Evolutionary conservation across 2,797 vertebrate species (phyloP).

Genomic region (Amphiprion clarkii): DNA sequence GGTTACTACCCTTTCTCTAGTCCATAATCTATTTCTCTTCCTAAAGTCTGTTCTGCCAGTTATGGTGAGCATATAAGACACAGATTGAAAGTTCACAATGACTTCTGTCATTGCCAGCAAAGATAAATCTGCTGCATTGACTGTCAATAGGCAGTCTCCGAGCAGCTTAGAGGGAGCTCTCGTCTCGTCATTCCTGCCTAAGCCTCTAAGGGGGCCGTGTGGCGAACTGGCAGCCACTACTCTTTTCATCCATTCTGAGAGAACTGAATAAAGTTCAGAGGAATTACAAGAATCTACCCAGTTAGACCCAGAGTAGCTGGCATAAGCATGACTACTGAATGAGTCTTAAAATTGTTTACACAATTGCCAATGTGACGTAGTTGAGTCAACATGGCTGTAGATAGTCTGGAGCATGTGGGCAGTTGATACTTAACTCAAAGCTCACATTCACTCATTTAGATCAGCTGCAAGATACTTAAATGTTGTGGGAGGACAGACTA

Average conservation of each 20-base stretch:
- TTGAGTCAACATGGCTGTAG: conserved; percentile 27
- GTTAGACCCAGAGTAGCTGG: conserved; percentile 54
- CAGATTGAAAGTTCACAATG: conserved; percentile 73
- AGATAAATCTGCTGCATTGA: conserved; percentile 72
- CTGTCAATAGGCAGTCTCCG: conserved; percentile 76
- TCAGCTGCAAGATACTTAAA: conserved; percentile 27
- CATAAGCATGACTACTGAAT: conserved; percentile 55
- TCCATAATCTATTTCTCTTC: conserved; percentile 43
- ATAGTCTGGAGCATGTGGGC: conserved; percentile 20
- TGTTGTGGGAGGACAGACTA: conserved; percentile 14
- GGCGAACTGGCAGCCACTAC: conserved; percentile 69
- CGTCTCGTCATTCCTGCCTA: conserved; percentile 70
- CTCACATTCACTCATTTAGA: conserved; percentile 34
- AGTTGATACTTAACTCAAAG: conserved; percentile 23
- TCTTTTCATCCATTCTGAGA: conserved; percentile 75
- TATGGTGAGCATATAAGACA: conserved; percentile 57
- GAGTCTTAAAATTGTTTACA: conserved; percentile 61
- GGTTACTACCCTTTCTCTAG: conserved; percentile 27
- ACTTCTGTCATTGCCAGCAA: conserved; percentile 58
- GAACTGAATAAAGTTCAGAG: conserved; percentile 77
- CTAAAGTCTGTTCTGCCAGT: conserved; percentile 44
- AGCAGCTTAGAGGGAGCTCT: conserved; percentile 75
- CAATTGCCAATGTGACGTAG: conserved; percentile 32
- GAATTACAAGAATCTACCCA: conserved; percentile 76
- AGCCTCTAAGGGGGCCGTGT: conserved; percentile 60